These are phyloP conservation scores for Pseudochirops corinnae DNA, from an alignment of 2,797 vertebrate species.

Conservation along the genomic window DNA sequence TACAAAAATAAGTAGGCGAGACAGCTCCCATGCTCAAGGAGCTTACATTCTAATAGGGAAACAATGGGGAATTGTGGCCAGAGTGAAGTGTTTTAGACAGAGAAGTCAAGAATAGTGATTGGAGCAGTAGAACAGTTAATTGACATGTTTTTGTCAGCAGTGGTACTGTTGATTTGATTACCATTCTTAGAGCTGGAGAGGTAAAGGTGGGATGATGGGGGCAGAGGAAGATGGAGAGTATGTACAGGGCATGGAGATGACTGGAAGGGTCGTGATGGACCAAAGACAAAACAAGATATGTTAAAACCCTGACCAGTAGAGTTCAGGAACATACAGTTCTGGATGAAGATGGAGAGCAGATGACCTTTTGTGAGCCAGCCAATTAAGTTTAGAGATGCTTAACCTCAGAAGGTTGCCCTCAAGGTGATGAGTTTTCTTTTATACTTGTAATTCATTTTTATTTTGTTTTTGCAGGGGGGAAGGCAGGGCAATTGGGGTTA, in stretches of 20 bases:
- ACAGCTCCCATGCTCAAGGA: neutral
- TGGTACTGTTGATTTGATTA: neutral
- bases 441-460: neutral
- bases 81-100: neutral
- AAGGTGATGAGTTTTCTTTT: neutral
- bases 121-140: neutral
- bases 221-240: neutral
- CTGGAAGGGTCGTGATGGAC: neutral
- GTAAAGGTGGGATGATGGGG: neutral
- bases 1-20: neutral
- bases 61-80: neutral
- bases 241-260: neutral
- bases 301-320: neutral
- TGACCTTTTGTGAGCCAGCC: neutral
- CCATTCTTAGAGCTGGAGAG: neutral
- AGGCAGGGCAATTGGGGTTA: no score
- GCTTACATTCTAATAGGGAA: neutral
- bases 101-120: neutral
- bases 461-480: no score
- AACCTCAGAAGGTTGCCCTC: neutral
- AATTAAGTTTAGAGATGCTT: neutral
- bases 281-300: neutral
- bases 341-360: neutral
- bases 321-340: neutral
- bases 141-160: neutral